phyloP scores from a whole-genome alignment of 2,797 vertebrate genomes.

The Lycodopsis pacificus region DNA sequence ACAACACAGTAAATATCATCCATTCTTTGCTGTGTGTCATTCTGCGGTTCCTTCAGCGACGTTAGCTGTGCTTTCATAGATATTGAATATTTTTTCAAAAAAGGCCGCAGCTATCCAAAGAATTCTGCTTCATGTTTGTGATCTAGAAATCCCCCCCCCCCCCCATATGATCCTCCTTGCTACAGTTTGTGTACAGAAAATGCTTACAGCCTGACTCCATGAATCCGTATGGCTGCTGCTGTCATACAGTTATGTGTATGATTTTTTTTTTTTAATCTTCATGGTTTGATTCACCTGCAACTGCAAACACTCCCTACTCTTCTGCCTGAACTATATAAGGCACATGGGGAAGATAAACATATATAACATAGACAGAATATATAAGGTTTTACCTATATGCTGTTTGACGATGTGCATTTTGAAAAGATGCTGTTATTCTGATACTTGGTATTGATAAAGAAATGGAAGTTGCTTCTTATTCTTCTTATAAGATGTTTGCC shows the following conservation, averaged over 20 bases:
- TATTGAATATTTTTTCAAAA: slow-evolving; percentile 6
- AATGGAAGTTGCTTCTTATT: not conserved
- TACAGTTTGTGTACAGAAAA: slow-evolving; percentile 28
- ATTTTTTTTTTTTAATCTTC: not conserved
- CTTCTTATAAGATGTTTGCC: not conserved
- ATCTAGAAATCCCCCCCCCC: slow-evolving; percentile 44
- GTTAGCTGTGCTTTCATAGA: slow-evolving; percentile 15
- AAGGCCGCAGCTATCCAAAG: slow-evolving; percentile 28
- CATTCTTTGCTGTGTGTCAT: not conserved
- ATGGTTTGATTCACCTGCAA: slow-evolving; percentile 4
- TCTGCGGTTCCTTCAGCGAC: slow-evolving; percentile 16
- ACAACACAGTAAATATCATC: slow-evolving; percentile 19
- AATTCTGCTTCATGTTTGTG: slow-evolving; percentile 46
- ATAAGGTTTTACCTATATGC: not conserved
- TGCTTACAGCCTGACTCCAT: slow-evolving; percentile 23
- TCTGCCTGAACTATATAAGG: slow-evolving; percentile 12
- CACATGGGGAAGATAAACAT: not conserved
- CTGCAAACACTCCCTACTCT: not conserved
- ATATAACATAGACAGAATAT: not conserved
- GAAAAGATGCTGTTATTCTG: not conserved
- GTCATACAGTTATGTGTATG: slow-evolving; percentile 8
- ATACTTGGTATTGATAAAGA: not conserved
- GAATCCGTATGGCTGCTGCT: slow-evolving; percentile 11
- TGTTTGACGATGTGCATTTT: not conserved
- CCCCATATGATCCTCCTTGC: slow-evolving; percentile 25